Conservation (phyloP, 2,797 vertebrate genomes). For the Lepus townsendii region DNA sequence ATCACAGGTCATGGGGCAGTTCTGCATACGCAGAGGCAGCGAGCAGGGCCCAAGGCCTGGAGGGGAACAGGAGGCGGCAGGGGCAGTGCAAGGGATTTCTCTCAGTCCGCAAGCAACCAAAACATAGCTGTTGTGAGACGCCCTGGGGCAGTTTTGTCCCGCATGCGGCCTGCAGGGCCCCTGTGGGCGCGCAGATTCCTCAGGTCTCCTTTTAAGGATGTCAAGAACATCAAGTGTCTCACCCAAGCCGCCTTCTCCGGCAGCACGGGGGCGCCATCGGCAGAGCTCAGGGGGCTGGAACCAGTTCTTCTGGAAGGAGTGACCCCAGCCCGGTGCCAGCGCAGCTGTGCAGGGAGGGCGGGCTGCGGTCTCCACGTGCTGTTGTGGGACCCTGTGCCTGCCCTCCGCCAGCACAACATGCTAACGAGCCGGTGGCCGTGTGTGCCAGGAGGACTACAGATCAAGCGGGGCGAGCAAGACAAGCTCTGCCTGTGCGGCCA, state of each 20-base stretch:
- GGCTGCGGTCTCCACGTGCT: not conserved
- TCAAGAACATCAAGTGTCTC: not conserved
- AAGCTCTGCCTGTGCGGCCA: not conserved
- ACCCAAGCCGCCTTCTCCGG: not conserved
- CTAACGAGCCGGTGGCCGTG: not conserved
- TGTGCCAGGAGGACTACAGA: not conserved
- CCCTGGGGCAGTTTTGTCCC: not conserved
- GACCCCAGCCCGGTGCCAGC: not conserved
- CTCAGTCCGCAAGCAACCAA: not conserved
- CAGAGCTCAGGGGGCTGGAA: not conserved
- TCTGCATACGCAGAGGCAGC: too few species aligned
- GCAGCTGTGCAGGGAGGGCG: not conserved
- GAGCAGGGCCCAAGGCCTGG: not conserved
- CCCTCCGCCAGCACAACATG: accelerated
- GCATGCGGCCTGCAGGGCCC: not conserved
- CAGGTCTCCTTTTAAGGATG: not conserved
- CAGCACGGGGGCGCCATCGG: not conserved
- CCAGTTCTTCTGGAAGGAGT: not conserved
- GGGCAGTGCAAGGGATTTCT: not conserved
- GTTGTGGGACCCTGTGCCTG: not conserved
- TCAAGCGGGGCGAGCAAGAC: not conserved
- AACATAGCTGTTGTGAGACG: not conserved
- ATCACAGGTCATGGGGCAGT: accelerated
- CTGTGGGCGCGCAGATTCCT: not conserved
- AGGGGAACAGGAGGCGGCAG: not conserved